Evolutionary conservation across 2,113 vertebrate species (phyloP).

Genomic region (Bolborhynchus lineola): DNA sequence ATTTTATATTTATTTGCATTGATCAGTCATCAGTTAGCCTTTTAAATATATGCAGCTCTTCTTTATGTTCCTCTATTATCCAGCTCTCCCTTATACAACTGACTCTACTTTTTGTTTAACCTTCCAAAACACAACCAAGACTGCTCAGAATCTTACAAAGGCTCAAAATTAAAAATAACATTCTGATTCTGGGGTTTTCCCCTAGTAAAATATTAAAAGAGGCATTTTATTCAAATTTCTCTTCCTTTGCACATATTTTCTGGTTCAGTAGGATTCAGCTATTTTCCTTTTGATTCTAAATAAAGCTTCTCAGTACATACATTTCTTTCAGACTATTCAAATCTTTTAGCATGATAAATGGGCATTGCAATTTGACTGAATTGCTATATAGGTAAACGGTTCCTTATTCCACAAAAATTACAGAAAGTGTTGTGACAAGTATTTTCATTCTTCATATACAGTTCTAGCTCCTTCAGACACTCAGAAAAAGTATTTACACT

Average conservation of each 20-base stretch:
- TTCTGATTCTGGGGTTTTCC: not conserved
- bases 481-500: not conserved
- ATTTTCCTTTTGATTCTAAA: conserved; percentile 10
- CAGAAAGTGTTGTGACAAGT: conserved; percentile 23
- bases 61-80: not conserved
- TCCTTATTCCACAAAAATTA: conserved; percentile 14
- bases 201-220: not conserved
- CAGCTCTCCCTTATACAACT: not conserved
- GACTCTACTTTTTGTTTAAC: not conserved
- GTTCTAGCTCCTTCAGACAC: not conserved
- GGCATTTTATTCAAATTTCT: conserved; percentile 26
- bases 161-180: conserved; percentile 3
- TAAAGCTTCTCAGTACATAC: not conserved
- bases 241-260: not conserved
- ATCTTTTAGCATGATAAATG: not conserved
- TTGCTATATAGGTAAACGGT: not conserved
- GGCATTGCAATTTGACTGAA: not conserved
- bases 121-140: not conserved
- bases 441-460: not conserved
- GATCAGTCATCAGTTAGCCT: not conserved
- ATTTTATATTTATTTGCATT: not conserved
- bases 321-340: conserved; percentile 18
- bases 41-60: not conserved
- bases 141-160: not conserved
- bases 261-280: not conserved